phyloP scores from a whole-genome alignment of 1,140 invertebrate species.

The Drosophila subpulchrella region DNA sequence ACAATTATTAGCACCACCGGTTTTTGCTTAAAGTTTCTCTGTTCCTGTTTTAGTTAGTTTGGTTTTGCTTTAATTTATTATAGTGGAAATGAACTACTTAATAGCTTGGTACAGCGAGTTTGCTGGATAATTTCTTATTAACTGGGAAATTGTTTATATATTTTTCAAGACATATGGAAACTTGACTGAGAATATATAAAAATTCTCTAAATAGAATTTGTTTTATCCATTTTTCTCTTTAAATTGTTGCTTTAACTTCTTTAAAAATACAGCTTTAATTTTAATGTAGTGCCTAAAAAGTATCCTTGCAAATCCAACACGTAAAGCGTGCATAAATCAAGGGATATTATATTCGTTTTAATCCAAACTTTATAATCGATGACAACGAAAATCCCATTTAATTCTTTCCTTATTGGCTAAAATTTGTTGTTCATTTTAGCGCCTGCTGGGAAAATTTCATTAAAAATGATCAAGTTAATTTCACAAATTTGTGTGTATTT shows the following conservation, averaged over 20 bases:
- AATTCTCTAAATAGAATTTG: too few relatives aligned
- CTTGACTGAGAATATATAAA: too few relatives aligned
- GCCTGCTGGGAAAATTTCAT: conserved; percentile 36
- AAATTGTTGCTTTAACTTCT: too few relatives aligned
- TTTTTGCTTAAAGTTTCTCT: conserved; percentile 2
- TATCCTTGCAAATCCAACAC: background rate
- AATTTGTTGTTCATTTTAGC: conserved; percentile 10
- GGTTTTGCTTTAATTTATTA: background rate
- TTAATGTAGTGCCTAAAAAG: background rate
- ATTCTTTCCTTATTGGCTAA: conserved; percentile 30
- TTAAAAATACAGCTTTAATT: too few relatives aligned
- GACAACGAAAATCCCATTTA: conserved; percentile 14
- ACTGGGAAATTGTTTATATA: too few relatives aligned
- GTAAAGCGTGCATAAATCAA: conserved; percentile 27
- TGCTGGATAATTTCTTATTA: too few relatives aligned
- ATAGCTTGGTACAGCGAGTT: background rate
- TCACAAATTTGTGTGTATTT: conserved; percentile 34
- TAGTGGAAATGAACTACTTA: background rate
- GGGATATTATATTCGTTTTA: conserved; percentile 23
- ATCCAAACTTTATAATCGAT: conserved; percentile 23
- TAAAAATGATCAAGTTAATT: conserved; percentile 52
- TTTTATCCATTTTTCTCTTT: too few relatives aligned
- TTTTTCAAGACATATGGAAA: too few relatives aligned
- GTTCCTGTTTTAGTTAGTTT: background rate
- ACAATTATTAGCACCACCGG: conserved; percentile 5